phyloP scores from a whole-genome alignment of 2,113 vertebrate species.

The Arvicanthis niloticus region DNA sequence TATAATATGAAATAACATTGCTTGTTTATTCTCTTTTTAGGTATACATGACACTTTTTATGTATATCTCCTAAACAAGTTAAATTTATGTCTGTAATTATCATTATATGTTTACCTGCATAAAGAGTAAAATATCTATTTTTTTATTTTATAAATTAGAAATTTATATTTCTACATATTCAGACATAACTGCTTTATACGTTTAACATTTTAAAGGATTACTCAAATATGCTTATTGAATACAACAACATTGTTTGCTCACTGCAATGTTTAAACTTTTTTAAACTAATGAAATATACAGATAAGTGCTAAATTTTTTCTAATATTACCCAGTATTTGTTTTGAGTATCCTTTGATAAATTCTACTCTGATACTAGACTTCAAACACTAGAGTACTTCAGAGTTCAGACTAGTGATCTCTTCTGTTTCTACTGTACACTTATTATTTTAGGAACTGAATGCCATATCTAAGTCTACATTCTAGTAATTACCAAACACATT shows the following conservation, averaged over 20 bases:
- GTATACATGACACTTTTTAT: neutral
- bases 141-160: too few relatives aligned
- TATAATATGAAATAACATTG: neutral
- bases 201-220: too few relatives aligned
- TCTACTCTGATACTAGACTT: neutral
- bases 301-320: neutral
- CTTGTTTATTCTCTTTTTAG: neutral
- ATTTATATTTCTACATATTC: too few relatives aligned
- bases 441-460: neutral
- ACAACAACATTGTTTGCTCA: too few relatives aligned
- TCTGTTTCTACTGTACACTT: neutral
- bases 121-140: too few relatives aligned
- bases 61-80: too few relatives aligned
- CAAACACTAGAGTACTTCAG: neutral
- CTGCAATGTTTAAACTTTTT: too few relatives aligned
- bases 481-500: neutral
- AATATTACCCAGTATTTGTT: neutral
- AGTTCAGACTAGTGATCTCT: neutral
- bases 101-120: too few relatives aligned
- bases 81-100: too few relatives aligned
- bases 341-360: neutral
- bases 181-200: too few relatives aligned
- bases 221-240: too few relatives aligned
- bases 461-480: neutral
- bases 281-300: neutral